Evolutionary conservation across 23 tunicate species (phyloP).

Genomic region (Halocynthia roretzi): DNA sequence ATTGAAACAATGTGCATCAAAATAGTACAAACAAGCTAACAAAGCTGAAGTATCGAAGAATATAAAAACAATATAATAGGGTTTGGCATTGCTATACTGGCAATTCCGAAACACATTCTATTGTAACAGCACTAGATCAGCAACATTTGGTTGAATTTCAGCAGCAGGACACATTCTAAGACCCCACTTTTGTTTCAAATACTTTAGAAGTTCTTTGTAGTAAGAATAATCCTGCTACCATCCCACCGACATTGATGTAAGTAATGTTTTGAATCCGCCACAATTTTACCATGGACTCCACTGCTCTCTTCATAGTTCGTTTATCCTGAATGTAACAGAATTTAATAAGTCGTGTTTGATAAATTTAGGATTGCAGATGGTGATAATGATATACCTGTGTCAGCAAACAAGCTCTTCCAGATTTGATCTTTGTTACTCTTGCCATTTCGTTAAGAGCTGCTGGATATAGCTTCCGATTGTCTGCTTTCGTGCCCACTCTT

Average conservation of each 20-base stretch:
- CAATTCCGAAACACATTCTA: no score
- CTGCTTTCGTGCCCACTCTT: constrained; percentile 60
- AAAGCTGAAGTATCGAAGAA: no score
- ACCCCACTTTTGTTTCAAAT: neutral
- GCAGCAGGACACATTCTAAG: neutral
- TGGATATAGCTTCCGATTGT: constrained; percentile 72
- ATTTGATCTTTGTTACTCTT: constrained; percentile 30
- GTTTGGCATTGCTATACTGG: no score
- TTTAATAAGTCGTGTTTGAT: no score
- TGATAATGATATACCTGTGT: constrained; percentile 24
- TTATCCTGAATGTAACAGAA: constrained; percentile 35
- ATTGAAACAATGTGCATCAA: no score
- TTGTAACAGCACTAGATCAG: no score
- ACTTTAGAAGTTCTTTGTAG: constrained; percentile 37
- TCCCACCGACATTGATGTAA: constrained; percentile 66
- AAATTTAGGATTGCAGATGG: neutral
- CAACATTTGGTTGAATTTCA: neutral
- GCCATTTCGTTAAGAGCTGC: constrained; percentile 52
- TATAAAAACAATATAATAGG: no score
- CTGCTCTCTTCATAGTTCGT: constrained; percentile 37
- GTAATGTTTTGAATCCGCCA: constrained; percentile 42
- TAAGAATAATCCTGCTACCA: constrained; percentile 69
- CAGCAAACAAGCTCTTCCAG: constrained; percentile 68
- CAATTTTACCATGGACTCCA: constrained; percentile 10
- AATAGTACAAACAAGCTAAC: no score